Evolutionary conservation across 1,140 invertebrate genomes (phyloP).

Genomic region (Contarinia nasturtii): DNA sequence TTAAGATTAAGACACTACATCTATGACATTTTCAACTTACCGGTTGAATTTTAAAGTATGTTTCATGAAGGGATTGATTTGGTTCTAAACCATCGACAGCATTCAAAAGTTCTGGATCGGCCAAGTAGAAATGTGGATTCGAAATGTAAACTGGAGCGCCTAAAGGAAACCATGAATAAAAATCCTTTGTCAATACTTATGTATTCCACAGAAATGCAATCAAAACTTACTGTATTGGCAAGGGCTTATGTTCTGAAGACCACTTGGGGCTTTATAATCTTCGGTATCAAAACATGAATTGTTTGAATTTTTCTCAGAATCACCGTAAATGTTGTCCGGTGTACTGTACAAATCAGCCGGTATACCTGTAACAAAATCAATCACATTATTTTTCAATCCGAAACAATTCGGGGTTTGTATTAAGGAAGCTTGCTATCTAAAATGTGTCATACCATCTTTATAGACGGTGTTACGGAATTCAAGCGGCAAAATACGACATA

Average conservation of each 20-base stretch:
- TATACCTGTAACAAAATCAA: slow-evolving; percentile 29
- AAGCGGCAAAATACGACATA: slow-evolving; percentile 60
- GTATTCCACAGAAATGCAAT: not conserved
- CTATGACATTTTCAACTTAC: no score
- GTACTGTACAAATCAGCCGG: slow-evolving; percentile 51
- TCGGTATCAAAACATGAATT: slow-evolving; percentile 65
- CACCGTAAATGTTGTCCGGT: slow-evolving; percentile 45
- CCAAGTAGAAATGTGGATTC: slow-evolving; percentile 74
- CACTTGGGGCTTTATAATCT: slow-evolving; percentile 46
- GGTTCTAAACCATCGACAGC: slow-evolving; percentile 56
- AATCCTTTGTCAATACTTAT: no score
- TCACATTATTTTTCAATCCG: not conserved
- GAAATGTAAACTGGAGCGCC: slow-evolving; percentile 72
- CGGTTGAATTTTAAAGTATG: slow-evolving; percentile 72
- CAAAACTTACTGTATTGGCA: slow-evolving; percentile 60
- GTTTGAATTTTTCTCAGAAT: slow-evolving; percentile 40
- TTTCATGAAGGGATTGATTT: slow-evolving; percentile 45
- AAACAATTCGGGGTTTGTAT: not conserved
- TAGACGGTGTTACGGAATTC: slow-evolving; percentile 41
- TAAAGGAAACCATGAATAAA: slow-evolving; percentile 23
- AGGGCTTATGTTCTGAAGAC: slow-evolving; percentile 67
- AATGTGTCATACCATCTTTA: slow-evolving; percentile 33
- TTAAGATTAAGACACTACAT: not conserved
- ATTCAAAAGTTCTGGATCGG: slow-evolving; percentile 48
- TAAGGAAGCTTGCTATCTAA: not conserved